Base-by-base conservation (phyloP, 2,113 vertebrate genomes). In the Cavia aperea region DNA sequence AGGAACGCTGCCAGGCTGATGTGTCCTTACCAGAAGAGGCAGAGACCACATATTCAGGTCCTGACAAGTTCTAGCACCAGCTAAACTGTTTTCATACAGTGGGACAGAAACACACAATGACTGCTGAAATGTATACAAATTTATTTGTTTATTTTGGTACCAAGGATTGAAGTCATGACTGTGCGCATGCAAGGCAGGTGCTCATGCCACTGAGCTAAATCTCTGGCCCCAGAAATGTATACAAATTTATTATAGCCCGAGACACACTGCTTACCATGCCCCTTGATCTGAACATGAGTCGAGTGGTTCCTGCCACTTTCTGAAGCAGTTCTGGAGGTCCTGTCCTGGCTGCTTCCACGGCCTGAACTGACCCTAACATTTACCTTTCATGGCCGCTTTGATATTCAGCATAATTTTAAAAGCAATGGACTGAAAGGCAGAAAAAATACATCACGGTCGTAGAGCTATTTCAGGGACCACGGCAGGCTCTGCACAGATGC, bases 1-100 rank as follows among this genome's bases (percentile, higher is more conserved):
- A 62, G 68, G n/a, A 14, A 43, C 43, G 23, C 70, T 70, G 49
- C 33, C 33, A 60, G 73, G 33, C 36, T 31, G 10, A 16, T 79
- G 16, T 10, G 79, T n/a, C 21, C 60, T 36, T 7, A 5, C 19
- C 1, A 56, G 54, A 84, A 92, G 78, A 94, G 66, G 43, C 19
- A 58, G n/a, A 91, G 63, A 70, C 36, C 56, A 51, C 3, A 54
- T 31, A 60, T 15, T 82, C 73, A 65, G 82, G 66, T 66, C 36
- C 58, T 78, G 79, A 93, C 93, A 93, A 68, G 79, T 77, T 94
- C 39, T 77, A 18, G 21, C 88, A 24, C 46, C 62, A 66, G 66
- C 33, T 26, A 86, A 77, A 92, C 79, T 92, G 72, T 54, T 79
- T 23, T 11, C 21, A n/a, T 21, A 19, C 19, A 33, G 66, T 11